phyloP scores from a whole-genome alignment of 2,113 vertebrate genomes.

The Oncorhynchus tshawytscha region DNA sequence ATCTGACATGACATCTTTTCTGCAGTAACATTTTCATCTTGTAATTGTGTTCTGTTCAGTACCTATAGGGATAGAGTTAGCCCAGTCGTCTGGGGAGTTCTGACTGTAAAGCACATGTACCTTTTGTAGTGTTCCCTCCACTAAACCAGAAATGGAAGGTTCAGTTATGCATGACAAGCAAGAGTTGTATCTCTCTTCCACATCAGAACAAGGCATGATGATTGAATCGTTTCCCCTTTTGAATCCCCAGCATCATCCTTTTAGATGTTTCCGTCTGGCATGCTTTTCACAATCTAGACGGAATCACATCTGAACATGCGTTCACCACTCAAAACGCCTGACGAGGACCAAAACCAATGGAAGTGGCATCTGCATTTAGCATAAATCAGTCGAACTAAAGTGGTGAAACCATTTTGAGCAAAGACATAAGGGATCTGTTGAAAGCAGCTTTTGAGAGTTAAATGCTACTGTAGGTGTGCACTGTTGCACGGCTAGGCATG shows the following conservation, averaged over 20 bases:
- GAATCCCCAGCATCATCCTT: not conserved
- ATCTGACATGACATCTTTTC: not conserved
- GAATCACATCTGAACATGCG: not conserved
- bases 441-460: not conserved
- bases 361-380: not conserved
- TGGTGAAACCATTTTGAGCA: not conserved
- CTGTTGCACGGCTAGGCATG: not conserved
- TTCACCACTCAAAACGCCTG: not conserved
- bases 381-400: not conserved
- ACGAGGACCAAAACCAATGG: not conserved
- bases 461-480: not conserved
- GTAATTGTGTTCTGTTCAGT: not conserved
- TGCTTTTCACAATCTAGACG: not conserved
- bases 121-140: no score
- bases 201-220: not conserved
- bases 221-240: not conserved
- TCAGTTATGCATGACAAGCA: no score
- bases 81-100: no score
- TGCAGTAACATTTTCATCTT: not conserved
- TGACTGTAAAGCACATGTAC: not conserved
- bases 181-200: not conserved
- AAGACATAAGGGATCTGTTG: not conserved
- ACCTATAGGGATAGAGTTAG: not conserved
- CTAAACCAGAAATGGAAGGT: no score
- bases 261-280: not conserved